These are phyloP conservation scores for Megalurothrips usitatus DNA, from an alignment of 2,888 invertebrate species.

Conservation along the genomic window DNA sequence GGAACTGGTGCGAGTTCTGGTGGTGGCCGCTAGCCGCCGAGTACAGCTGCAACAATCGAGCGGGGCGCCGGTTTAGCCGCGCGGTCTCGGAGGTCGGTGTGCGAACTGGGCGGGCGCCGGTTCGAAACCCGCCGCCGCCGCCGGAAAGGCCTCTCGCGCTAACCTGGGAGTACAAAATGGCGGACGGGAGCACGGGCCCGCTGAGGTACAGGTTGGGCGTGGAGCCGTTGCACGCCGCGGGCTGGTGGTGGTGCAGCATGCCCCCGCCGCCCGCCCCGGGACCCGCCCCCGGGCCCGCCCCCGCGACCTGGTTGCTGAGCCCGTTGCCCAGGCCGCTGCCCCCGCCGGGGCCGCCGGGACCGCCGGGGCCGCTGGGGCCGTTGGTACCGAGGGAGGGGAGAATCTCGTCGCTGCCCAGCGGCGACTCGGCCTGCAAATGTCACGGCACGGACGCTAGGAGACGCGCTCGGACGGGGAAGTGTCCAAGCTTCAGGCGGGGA, in stretches of 20 bases:
- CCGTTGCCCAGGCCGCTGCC: conserved; percentile 47
- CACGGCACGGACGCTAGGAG: background rate
- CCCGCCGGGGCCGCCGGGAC: conserved; percentile 46
- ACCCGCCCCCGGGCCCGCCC: conserved; percentile 49
- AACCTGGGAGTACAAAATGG: conserved; percentile 67
- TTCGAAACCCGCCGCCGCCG: conserved; percentile 59
- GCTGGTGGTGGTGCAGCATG: conserved; percentile 51
- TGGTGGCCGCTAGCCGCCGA: conserved; percentile 69
- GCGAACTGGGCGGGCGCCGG: conserved; percentile 50
- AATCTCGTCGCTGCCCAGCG: conserved; percentile 39
- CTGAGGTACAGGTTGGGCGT: conserved; percentile 35
- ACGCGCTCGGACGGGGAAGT: background rate
- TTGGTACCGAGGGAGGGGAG: conserved; percentile 48
- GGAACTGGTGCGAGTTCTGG: conserved; percentile 44
- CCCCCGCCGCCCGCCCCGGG: conserved; percentile 52
- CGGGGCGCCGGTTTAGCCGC: conserved; percentile 63
- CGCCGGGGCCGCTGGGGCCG: conserved; percentile 55
- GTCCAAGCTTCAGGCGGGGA: conserved; percentile 54
- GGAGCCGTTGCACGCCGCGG: conserved; percentile 47
- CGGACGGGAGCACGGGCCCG: conserved; percentile 65
- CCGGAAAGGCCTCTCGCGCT: no score
- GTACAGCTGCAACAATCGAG: conserved; percentile 74
- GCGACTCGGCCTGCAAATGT: conserved; percentile 38
- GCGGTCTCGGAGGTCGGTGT: conserved; percentile 53
- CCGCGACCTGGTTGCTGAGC: background rate